Percentiles rank a stretch among this genome's conserved stretches.
Evolutionary conservation across 2,888 invertebrate species (phyloP).

Genomic region (Zygothrica quintamaculata): DNA sequence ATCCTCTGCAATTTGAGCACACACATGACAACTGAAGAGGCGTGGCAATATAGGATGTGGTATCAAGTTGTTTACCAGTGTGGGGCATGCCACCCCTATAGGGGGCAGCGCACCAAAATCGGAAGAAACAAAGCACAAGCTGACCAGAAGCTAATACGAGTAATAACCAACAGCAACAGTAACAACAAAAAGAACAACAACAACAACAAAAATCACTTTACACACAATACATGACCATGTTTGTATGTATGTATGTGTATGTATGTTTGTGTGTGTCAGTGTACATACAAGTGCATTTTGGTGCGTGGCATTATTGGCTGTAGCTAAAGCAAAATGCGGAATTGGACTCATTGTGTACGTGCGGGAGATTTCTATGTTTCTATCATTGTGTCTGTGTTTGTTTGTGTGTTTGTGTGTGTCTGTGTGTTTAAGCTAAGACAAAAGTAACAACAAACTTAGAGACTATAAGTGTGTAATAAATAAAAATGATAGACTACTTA

Average conservation of each 20-base stretch:
- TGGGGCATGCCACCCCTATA: too few relatives aligned
- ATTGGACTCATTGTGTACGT: conserved; percentile 60
- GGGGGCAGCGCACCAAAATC: conserved; percentile 3
- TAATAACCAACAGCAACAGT: conserved; percentile 35
- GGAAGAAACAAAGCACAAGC: conserved; percentile 39
- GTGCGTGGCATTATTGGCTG: conserved; percentile 39
- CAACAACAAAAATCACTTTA: conserved; percentile 52
- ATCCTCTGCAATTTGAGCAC: conserved; percentile 73
- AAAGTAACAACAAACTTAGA: conserved; percentile 18
- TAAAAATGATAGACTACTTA: background rate
- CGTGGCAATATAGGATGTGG: background rate
- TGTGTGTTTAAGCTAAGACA: conserved; percentile 27
- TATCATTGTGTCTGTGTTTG: too few relatives aligned
- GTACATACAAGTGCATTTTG: conserved; percentile 49
- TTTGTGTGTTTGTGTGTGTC: too few relatives aligned
- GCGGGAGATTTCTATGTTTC: conserved; percentile 48
- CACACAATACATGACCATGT: conserved; percentile 29
- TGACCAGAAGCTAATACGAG: conserved; percentile 34
- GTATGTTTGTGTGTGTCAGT: conserved; percentile 12
- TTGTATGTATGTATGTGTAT: conserved; percentile 24
- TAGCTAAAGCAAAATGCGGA: conserved; percentile 34
- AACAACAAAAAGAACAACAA: background rate
- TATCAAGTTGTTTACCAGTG: too few relatives aligned
- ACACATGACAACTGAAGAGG: conserved; percentile 40
- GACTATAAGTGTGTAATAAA: background rate